Evolutionary conservation across 2,888 invertebrate species (phyloP).

Genomic region (Ectropis crepuscularia): DNA sequence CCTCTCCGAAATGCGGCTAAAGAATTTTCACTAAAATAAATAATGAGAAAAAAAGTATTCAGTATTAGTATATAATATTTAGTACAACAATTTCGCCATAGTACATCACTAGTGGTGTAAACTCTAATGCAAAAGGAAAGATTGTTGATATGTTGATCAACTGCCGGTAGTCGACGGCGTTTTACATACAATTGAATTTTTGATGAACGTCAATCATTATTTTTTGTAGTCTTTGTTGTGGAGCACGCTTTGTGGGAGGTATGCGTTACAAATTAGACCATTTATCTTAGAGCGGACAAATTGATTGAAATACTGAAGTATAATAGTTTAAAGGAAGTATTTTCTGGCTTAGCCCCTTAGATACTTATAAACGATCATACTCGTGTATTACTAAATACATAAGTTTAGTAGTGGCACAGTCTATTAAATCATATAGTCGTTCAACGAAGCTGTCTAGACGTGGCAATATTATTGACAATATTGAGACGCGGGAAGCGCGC

Average conservation of each 20-base stretch:
- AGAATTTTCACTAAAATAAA: too few relatives aligned
- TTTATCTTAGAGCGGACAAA: background rate
- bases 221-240: constrained; percentile 22
- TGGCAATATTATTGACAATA: too few relatives aligned
- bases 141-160: constrained; percentile 23
- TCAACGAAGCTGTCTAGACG: too few relatives aligned
- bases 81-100: too few relatives aligned
- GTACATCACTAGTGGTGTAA: background rate
- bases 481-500: too few relatives aligned
- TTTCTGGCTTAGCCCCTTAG: background rate
- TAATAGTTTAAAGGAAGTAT: background rate
- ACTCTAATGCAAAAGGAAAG: constrained; percentile 11
- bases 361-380: too few relatives aligned
- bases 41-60: too few relatives aligned
- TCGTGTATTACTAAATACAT: background rate
- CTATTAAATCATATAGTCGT: too few relatives aligned
- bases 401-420: too few relatives aligned
- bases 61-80: too few relatives aligned
- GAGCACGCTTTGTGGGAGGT: constrained; percentile 23
- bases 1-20: too few relatives aligned
- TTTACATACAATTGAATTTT: constrained; percentile 35
- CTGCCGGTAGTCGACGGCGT: constrained; percentile 32
- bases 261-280: constrained; percentile 2
- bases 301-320: background rate
- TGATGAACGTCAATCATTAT: constrained; percentile 32